Base-by-base conservation (phyloP, 2,888 invertebrate genomes). In the Deilephila porcellus region DNA sequence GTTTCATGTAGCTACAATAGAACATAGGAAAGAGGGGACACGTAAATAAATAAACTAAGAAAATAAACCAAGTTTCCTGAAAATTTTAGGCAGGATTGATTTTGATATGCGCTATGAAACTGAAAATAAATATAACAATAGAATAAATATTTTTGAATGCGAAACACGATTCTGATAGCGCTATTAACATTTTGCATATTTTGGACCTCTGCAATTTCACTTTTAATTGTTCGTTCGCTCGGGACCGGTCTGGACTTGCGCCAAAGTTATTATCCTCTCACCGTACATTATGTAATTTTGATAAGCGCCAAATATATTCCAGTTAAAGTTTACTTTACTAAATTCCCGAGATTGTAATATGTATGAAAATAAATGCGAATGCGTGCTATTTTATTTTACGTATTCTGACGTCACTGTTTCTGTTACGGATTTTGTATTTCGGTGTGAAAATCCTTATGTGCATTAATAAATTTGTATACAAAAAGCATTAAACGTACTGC, bases 261-360 rank as follows among this genome's bases (percentile, higher is more conserved):
- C 67, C 67, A 67, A 67, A 67, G 52, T 67, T 67, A 67, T 52
- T 67, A 67, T 67, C 45, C 67, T 52, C 52, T 67, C 52, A 67
- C 45, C 67, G 67, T 67, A 67, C 67, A 67, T 67, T 67, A 67
- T 52, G 52, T 67, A 67, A 67, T 52, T 67, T 67, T 67, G 67
- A 67, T 67, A 67, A 52, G 25, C 25, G 25, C 52, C 8, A 67
- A 67, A 67, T 67, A 67, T 52, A 67, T 67, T 52, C 67, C 67
- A 52, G 20, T 67, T 67, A 52, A 52, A 63, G 25, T 67, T 67
- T 52, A 67, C 67, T 67, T 25, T 52, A 63, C 45, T 14, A 67
- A 11, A 14, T 67, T 67, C 64, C 45, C 45, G 14, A 45, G 52
- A 67, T 45, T 67, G 20, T 67, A n/a, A 6, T 45, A 67, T 67